Base-by-base conservation (phyloP, 1,140 invertebrate species). In the Popillia japonica region DNA sequence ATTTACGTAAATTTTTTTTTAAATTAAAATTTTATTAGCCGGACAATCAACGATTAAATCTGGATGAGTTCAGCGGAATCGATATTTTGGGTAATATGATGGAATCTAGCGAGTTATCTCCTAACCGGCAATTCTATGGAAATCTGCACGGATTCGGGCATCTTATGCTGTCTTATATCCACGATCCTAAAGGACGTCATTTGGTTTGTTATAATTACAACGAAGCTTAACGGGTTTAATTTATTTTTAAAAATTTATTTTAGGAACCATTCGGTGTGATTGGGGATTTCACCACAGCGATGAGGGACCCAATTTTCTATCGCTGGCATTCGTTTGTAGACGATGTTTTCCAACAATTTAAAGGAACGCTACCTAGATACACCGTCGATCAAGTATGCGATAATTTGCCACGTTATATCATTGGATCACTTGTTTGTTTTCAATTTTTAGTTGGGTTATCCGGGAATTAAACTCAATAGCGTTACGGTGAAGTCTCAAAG, bases 271-370 rank as follows among this genome's bases (percentile, higher is more conserved):
- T 92, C 77, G 87, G 90, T 10, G 89, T 92, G 0, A 93, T 92
- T 89, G 90, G 88, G 6, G 91, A 92, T 80, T 84, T 88, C 0
- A 88, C 90, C 0, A 91, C 90, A 6, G 90, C 90, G 3, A 78
- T 77, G 74, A 59, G 80, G n/a, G 79, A 79, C 59, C 78, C 80
- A 14, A 87, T 94, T 7, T 96, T 96, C 86, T 96, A 94, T 85
- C 91, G 92, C 84, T 94, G 91, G 91, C 94, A 96, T 82, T 90
- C 92, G 2, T 92, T 91, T 80, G 88, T 96, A n/a, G 93, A 96
- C 82, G 81, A 85, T 10, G 78, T 89, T 6, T 89, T 89, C 83
- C 81, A 87, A 73, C 80, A 85, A 78, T 85, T 86, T 79, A 89
- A 89, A 81, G 78, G 75, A 0, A 86, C 83, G 3, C 80, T 88